Percentiles rank a stretch among this genome's conserved stretches.
Conservation (phyloP, 2,113 vertebrate species). For the Myiopsitta monachus region DNA sequence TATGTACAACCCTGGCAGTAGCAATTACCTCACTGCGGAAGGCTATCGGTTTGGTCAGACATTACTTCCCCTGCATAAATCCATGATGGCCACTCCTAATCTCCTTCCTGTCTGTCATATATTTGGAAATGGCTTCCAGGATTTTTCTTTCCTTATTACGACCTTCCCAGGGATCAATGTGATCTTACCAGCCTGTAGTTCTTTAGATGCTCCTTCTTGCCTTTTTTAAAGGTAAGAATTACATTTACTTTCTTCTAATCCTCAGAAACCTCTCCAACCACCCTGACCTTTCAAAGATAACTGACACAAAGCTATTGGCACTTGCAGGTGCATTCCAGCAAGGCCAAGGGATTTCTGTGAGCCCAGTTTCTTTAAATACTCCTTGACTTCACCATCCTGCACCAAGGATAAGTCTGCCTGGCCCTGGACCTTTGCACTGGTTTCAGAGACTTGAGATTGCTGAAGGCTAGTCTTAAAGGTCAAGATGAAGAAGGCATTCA, state of each 20-base stretch:
- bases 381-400: neutral
- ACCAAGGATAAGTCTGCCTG: neutral
- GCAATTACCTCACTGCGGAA: neutral
- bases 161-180: neutral
- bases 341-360: neutral
- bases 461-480: neutral
- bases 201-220: neutral
- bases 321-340: neutral
- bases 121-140: neutral
- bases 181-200: neutral
- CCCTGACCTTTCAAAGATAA: neutral
- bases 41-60: neutral
- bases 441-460: neutral
- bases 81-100: neutral
- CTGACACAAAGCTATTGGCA: neutral
- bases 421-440: neutral
- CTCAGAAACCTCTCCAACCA: neutral
- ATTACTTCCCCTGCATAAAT: neutral
- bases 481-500: neutral
- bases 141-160: neutral
- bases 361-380: neutral
- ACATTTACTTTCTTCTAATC: neutral
- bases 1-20: neutral
- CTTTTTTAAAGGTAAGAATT: neutral
- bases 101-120: neutral